A percentile compares a stretch with the other conserved stretches of the same genome.
These are phyloP conservation scores for Acanthiza pusilla DNA, from an alignment of 2,797 vertebrate genomes.

Conservation along the genomic window DNA sequence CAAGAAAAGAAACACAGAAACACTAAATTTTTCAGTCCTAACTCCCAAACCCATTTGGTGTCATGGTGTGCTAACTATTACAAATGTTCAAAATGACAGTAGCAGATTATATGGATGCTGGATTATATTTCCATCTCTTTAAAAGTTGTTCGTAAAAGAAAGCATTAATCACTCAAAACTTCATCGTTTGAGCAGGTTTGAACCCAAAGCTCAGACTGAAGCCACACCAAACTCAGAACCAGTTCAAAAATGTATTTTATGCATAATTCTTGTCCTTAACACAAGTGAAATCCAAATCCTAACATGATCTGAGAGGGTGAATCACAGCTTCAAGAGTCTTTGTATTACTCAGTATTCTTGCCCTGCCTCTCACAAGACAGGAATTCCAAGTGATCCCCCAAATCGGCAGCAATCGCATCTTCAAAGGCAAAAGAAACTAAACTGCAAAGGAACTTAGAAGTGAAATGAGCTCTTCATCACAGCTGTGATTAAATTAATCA, in stretches of 20 bases:
- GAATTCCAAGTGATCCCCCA: not conserved
- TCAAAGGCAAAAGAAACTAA: slow-evolving; percentile 16
- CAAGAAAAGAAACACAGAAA: not conserved
- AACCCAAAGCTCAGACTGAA: not conserved
- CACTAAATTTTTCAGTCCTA: not conserved
- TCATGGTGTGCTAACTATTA: not conserved
- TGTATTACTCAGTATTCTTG: not conserved
- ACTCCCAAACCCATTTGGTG: not conserved
- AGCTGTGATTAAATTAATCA: slow-evolving; percentile 19
- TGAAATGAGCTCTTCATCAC: slow-evolving; percentile 2
- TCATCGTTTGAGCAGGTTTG: not conserved
- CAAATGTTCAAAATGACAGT: not conserved
- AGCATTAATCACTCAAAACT: not conserved
- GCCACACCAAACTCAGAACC: not conserved
- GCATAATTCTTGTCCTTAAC: not conserved
- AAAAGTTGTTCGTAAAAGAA: not conserved
- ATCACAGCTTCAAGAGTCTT: not conserved
- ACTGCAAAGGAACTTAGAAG: not conserved
- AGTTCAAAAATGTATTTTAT: not conserved
- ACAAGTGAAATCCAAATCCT: not conserved
- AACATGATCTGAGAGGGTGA: not conserved
- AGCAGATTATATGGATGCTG: not conserved
- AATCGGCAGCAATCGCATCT: not conserved
- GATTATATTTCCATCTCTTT: not conserved
- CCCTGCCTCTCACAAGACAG: not conserved